These are phyloP conservation scores for Cydia strobilella DNA, from an alignment of 1,140 invertebrate species.

Conservation along the genomic window DNA sequence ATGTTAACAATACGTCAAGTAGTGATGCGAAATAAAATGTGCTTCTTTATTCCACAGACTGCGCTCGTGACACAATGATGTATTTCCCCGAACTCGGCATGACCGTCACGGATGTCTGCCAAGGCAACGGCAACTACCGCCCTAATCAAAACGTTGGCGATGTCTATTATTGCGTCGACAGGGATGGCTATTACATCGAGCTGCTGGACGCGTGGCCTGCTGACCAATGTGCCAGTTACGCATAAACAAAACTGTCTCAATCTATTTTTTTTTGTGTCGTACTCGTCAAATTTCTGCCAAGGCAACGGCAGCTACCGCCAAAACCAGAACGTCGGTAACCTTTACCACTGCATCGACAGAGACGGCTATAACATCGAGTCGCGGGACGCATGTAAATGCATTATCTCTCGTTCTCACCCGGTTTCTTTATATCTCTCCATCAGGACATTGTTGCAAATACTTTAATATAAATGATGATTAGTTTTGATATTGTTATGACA, in stretches of 20 bases:
- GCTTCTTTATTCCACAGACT: conserved; percentile 69
- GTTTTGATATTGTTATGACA: no score
- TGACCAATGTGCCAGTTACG: conserved; percentile 46
- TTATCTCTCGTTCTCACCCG: no score
- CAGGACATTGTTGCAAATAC: no score
- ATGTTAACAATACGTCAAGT: no score
- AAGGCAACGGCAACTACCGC: conserved; percentile 79
- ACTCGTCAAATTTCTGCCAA: no score
- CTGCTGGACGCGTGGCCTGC: conserved; percentile 49
- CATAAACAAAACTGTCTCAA: conserved; percentile 25
- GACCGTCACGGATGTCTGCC: conserved; percentile 69
- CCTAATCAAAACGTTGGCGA: conserved; percentile 70
- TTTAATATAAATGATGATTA: no score
- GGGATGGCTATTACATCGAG: conserved; percentile 73
- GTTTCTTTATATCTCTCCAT: no score
- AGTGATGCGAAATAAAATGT: not conserved
- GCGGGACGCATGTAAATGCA: no score
- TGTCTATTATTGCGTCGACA: conserved; percentile 79
- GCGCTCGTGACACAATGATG: conserved; percentile 76
- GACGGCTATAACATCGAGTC: no score
- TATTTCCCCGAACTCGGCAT: conserved; percentile 73
- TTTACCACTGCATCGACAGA: no score
- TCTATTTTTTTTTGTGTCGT: not conserved
- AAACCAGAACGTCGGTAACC: no score
- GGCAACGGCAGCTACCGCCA: no score